Evolutionary conservation across 1,140 invertebrate genomes (phyloP), one percentile per base, ranked within the genome.

Genomic region (Eumaeus atala): DNA sequence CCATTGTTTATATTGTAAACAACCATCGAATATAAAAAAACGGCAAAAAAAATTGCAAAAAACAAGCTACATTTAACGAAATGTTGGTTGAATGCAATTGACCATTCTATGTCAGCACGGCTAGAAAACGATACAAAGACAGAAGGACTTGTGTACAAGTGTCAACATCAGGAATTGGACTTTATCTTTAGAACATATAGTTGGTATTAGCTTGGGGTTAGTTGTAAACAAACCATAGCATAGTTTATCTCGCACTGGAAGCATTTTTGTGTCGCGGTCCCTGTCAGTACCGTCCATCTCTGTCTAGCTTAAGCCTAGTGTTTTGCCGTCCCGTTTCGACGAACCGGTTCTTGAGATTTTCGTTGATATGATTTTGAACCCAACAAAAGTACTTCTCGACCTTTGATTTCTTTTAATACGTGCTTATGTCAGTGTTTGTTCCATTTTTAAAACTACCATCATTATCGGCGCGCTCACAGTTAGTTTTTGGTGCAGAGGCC

Each of bases 321-420:
- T 44, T 5, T 9, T 14, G 9, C 40, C 40, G 40, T 16, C 40
- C 9, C 12, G 12, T 14, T 44, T 8, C 9, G 12, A 9, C 40
- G 40, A 14, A 44, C 40, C 40, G 40, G 40, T 44, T 44, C 17
- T 17, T 9, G 17, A 44, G 40, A 44, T 44, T 44, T 44, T 44
- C 40, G 40, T 44, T 44, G 40, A 44, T 44, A 44, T 44, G 40
- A 44, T 44, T 44, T 44, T 44, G 14, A 44, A 44, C 40, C 40
- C 40, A 44, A 44, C 40, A 17, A 44, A 44, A 44, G 40, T 40
- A 40, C 38, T n/a, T 44, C 40, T 44, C 40, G 40, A 44, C 40
- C 40, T 44, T 44, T 44, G 40, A 14, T 44, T 44, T 44, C 40
- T 28, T 44, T 44, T 40, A 40, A 44, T 44, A 44, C 40, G 40